Percentiles rank a stretch among this genome's conserved stretches.
phyloP scores from a whole-genome alignment of 2,888 invertebrate species.

The Archaeoteleia sp. region DNA sequence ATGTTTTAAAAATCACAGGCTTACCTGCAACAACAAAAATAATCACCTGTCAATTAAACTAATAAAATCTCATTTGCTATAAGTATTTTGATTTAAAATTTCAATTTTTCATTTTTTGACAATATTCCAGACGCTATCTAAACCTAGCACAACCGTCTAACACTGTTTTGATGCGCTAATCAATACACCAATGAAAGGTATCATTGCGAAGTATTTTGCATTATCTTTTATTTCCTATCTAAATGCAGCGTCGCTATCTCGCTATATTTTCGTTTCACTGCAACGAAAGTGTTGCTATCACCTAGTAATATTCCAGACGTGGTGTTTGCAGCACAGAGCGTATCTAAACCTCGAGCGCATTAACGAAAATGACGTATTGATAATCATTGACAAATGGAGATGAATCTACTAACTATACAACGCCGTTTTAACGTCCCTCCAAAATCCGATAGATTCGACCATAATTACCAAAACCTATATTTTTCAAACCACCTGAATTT shows the following conservation, averaged over 20 bases:
- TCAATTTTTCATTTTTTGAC: too few relatives aligned
- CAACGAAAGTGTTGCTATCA: slow-evolving; percentile 46
- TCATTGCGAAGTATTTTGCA: slow-evolving; percentile 11
- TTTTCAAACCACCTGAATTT: too few relatives aligned
- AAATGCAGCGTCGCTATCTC: slow-evolving; percentile 37
- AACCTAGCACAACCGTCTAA: too few relatives aligned
- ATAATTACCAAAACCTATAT: too few relatives aligned
- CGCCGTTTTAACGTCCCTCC: too few relatives aligned
- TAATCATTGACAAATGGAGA: slow-evolving; percentile 47
- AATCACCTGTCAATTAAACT: neutral
- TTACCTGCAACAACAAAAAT: slow-evolving; percentile 3
- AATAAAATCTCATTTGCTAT: too few relatives aligned
- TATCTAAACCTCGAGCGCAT: too few relatives aligned
- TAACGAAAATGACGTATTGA: slow-evolving; percentile 29
- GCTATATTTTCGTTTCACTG: slow-evolving; percentile 47
- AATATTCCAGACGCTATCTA: too few relatives aligned
- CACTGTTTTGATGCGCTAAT: too few relatives aligned
- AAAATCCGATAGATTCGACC: too few relatives aligned
- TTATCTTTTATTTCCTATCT: slow-evolving; percentile 32
- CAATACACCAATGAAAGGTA: slow-evolving; percentile 2
- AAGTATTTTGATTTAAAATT: too few relatives aligned
- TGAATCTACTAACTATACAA: slow-evolving; percentile 41
- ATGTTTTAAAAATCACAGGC: neutral
- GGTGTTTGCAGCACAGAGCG: too few relatives aligned
- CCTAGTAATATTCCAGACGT: slow-evolving; percentile 51